Conservation (phyloP, 2,113 vertebrate species). For the Addax nasomaculatus region DNA sequence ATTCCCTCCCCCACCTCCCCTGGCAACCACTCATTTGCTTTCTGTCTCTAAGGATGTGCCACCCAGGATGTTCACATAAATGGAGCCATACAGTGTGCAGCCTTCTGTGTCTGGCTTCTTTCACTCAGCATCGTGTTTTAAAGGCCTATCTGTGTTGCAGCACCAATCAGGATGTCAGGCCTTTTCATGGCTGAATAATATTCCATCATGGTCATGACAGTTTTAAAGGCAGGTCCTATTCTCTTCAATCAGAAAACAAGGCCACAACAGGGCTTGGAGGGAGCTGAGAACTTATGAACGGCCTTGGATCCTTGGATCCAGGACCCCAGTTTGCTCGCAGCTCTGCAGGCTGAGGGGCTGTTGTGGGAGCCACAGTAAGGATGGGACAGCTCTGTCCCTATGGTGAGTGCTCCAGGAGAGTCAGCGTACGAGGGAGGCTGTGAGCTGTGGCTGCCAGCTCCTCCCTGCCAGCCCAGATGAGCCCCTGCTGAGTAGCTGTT, state of each 20-base stretch:
- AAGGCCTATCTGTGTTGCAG: fast-evolving
- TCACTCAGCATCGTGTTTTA: fast-evolving
- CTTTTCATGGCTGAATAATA: neutral
- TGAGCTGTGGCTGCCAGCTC: neutral
- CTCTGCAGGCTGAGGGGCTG: neutral
- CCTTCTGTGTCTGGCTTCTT: neutral
- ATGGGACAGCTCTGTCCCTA: fast-evolving
- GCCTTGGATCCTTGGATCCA: neutral
- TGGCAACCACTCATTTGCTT: neutral
- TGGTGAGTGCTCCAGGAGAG: neutral
- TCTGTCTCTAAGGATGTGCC: neutral
- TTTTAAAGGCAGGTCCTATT: neutral
- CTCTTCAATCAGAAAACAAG: neutral
- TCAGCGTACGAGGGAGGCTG: fast-evolving
- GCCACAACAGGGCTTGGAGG: neutral
- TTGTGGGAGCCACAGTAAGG: fast-evolving
- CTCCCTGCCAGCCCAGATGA: neutral
- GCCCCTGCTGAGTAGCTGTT: neutral
- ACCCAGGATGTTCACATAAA: neutral
- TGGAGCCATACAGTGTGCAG: fast-evolving
- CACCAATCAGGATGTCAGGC: fast-evolving
- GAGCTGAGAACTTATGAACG: fast-evolving
- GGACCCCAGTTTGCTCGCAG: neutral
- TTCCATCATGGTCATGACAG: fast-evolving
- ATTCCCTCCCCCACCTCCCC: too few species aligned